These are phyloP conservation scores for Denticeps clupeoides DNA, from an alignment of 2,797 vertebrate species.

Conservation along the genomic window DNA sequence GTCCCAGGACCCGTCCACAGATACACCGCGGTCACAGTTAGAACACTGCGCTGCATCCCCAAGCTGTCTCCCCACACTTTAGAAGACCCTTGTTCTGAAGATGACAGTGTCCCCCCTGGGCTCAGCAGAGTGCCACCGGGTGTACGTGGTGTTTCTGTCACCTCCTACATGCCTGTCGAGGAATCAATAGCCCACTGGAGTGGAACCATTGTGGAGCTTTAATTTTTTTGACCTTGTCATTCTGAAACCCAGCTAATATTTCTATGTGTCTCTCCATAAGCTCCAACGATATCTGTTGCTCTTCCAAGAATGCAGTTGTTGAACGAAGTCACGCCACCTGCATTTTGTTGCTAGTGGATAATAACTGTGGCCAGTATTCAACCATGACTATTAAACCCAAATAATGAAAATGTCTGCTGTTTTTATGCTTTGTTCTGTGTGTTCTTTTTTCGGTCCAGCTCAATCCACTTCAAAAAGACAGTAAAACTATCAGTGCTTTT, in stretches of 20 bases:
- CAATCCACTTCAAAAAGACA: too few species aligned
- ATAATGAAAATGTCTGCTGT: too few species aligned
- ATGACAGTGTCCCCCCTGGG: constrained; percentile 11
- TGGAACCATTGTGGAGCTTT: constrained; percentile 45
- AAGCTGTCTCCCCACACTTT: constrained; percentile 39
- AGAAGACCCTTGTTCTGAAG: constrained; percentile 35
- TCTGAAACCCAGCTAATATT: constrained; percentile 57
- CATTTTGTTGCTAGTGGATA: neutral
- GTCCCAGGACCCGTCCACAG: constrained; percentile 25
- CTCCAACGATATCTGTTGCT: constrained; percentile 50
- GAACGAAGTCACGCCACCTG: neutral
- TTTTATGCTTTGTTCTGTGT: too few species aligned
- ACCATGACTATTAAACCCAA: too few species aligned
- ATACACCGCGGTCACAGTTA: constrained; percentile 26
- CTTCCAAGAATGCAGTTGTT: constrained; percentile 19
- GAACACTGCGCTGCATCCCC: constrained; percentile 27
- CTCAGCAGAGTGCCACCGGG: constrained; percentile 37
- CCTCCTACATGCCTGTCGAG: constrained; percentile 26
- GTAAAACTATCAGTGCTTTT: too few species aligned
- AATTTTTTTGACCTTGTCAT: constrained; percentile 60
- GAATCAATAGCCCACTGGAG: constrained; percentile 61
- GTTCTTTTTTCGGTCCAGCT: too few species aligned
- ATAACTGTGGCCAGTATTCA: too few species aligned
- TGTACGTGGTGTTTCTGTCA: constrained; percentile 31
- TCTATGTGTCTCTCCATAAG: constrained; percentile 21